These are phyloP conservation scores for Apolygus lucorum DNA, from an alignment of 1,140 invertebrate genomes.

Conservation along the genomic window DNA sequence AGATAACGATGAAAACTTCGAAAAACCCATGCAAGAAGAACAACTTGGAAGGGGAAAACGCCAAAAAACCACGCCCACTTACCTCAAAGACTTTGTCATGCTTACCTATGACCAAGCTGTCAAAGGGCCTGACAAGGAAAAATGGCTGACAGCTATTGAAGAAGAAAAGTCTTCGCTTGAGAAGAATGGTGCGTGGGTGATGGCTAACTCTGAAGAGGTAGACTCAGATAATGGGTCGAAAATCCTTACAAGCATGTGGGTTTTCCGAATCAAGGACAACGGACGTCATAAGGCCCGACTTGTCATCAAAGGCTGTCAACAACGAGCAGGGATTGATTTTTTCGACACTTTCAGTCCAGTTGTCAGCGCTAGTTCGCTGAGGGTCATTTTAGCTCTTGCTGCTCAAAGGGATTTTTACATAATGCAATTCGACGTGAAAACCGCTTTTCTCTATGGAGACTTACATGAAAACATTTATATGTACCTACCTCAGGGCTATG, in stretches of 20 bases:
- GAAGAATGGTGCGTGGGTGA: constrained; percentile 33
- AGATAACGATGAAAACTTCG: too few relatives aligned
- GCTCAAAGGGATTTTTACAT: constrained; percentile 37
- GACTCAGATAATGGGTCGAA: constrained; percentile 12
- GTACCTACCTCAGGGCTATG: constrained; percentile 29
- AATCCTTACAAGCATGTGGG: constrained; percentile 29
- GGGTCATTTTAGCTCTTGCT: constrained; percentile 40
- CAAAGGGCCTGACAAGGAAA: constrained; percentile 24
- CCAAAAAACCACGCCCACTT: neutral
- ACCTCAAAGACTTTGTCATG: constrained; percentile 28
- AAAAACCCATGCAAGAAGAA: too few relatives aligned
- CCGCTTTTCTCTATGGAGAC: constrained; percentile 17
- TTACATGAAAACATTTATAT: constrained; percentile 14
- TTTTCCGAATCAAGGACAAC: constrained; percentile 26
- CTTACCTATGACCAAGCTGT: constrained; percentile 34
- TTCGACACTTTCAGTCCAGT: constrained; percentile 39
- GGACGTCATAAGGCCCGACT: constrained; percentile 38
- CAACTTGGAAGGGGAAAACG: neutral
- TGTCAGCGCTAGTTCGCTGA: constrained; percentile 37
- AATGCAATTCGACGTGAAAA: constrained; percentile 41
- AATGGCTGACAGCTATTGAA: constrained; percentile 33
- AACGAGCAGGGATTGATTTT: constrained; percentile 35
- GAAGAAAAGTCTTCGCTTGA: constrained; percentile 34
- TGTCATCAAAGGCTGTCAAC: constrained; percentile 39
- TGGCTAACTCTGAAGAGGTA: neutral